Conservation (phyloP, 2,888 invertebrate genomes). For the Drosophila lutescens region DNA sequence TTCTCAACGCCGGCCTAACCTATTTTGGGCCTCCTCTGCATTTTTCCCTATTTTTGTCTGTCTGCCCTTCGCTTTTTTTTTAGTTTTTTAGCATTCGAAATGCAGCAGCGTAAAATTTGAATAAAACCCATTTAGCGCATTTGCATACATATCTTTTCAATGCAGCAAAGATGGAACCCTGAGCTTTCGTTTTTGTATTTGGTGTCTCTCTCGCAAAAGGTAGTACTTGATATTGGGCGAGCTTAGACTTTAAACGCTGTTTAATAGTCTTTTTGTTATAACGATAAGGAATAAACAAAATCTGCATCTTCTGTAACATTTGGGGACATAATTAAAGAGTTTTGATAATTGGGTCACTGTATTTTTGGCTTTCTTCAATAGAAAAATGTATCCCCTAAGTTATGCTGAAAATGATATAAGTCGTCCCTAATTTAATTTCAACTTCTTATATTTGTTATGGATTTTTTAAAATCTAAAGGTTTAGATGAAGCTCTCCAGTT, state of each 20-base stretch:
- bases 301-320: no score
- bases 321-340: no score
- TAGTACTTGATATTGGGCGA: background rate
- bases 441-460: no score
- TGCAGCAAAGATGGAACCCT: slow-evolving; percentile 36
- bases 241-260: background rate
- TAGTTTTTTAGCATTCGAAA: slow-evolving; percentile 61
- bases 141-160: slow-evolving; percentile 64
- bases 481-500: no score
- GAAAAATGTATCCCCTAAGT: no score
- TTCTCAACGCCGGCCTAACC: slow-evolving; percentile 46
- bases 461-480: no score
- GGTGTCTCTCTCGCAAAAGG: background rate
- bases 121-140: slow-evolving; percentile 74
- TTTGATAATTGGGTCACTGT: no score
- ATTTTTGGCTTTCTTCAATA: no score
- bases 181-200: background rate
- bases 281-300: no score
- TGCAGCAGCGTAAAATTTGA: slow-evolving; percentile 64
- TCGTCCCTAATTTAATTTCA: no score
- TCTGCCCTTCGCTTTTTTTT: slow-evolving; percentile 18
- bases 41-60: slow-evolving; percentile 35
- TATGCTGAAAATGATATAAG: no score
- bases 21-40: slow-evolving; percentile 47
- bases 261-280: background rate